Evolutionary conservation across 2,113 vertebrate genomes (phyloP).

Genomic region (Petaurus breviceps): DNA sequence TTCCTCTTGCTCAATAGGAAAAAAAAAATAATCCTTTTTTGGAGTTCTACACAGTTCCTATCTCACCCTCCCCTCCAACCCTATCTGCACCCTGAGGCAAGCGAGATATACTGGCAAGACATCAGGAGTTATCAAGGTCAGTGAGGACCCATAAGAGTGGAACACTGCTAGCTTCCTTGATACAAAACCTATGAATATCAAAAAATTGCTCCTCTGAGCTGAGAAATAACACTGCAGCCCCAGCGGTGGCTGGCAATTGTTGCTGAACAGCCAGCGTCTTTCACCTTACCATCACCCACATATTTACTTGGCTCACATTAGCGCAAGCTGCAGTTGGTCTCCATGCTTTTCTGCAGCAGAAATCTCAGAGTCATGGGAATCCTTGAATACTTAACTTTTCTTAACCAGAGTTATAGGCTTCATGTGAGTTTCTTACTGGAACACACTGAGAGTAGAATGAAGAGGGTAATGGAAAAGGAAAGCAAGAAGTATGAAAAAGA

Average conservation of each 20-base stretch:
- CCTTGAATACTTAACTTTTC: constrained; percentile 55
- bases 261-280: constrained; percentile 57
- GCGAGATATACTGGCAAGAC: constrained; percentile 24
- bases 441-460: constrained; percentile 24
- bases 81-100: neutral
- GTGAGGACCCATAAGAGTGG: constrained; percentile 49
- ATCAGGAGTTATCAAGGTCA: constrained; percentile 15
- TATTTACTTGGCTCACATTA: constrained; percentile 57
- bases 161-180: constrained; percentile 57
- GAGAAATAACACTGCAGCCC: constrained; percentile 55
- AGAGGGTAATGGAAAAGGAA: neutral
- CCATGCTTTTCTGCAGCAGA: constrained; percentile 40
- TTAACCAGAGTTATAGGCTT: constrained; percentile 26
- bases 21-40: constrained; percentile 27
- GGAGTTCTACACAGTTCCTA: neutral
- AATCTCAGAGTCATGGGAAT: constrained; percentile 45
- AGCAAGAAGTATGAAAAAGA: neutral
- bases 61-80: neutral
- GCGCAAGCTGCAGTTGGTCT: constrained; percentile 47
- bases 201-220: constrained; percentile 49
- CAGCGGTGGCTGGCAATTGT: constrained; percentile 58
- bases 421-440: constrained; percentile 21
- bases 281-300: constrained; percentile 36
- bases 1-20: neutral
- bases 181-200: constrained; percentile 46